Evolutionary conservation across 2,797 vertebrate genomes (phyloP), one percentile per base, ranked within the genome.

Genomic region (Apogon talboti): DNA sequence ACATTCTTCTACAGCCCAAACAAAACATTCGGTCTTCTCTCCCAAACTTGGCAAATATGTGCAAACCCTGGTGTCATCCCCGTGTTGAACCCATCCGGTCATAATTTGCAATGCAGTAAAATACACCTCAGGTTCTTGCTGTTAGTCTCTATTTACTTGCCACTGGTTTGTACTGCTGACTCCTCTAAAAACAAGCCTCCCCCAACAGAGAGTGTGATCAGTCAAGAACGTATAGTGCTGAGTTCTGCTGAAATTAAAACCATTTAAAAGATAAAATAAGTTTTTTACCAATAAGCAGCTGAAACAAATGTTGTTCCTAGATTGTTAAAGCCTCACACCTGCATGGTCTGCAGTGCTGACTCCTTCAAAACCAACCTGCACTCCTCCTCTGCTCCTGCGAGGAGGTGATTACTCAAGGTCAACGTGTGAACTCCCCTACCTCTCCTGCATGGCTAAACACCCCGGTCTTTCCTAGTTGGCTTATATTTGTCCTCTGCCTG

Each of bases 401-500:
- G 65, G 73, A 74, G 73, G 81, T 79, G 84, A 92, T 89, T 81
- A 85, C 83, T 86, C 89, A 89, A 88, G 89, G 83, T 82, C 86
- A 67, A 44, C 42, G 48, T 54, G 42, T 49, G 55, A 48, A 38
- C 53, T 42, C 50, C 67, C 71, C 47, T 77, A 43, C 83, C 59
- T 47, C 70, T 66, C 42, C 60, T 82, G 85, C 86, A 86, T 84
- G 62, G 81, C 51, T 85, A 89, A 92, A 90, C 80, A 75, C 61
- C 30, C 62, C 38, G 53, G 51, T 18, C 28, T 35, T 43, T 66
- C 61, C 49, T 51, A 41, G 55, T 79, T 64, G 71, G 58, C 67
- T 69, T 71, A 42, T 75, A 71, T 58, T 78, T 73, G 69, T 74
- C 56, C 74, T 74, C 59, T 38, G 49, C 16, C 40, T 19, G 43